Evolutionary conservation across 2,888 invertebrate species (phyloP), one percentile per base, ranked within the genome.

Genomic region (Mimas tiliae): DNA sequence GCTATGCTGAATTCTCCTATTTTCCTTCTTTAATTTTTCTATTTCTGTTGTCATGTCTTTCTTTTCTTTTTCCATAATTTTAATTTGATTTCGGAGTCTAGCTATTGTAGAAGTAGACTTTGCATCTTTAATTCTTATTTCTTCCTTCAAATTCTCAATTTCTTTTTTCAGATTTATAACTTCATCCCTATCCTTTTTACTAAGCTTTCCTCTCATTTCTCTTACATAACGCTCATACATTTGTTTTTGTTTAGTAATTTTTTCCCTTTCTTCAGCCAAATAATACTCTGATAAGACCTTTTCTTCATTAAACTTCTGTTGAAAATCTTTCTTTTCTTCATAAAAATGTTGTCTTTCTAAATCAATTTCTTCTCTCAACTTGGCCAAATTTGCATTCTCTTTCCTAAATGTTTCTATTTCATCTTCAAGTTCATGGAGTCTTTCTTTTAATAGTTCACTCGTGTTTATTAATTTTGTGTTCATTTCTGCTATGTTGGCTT

Each of bases 21-120:
- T 96, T 80, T 95, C 95, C 76, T 95, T 96, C 70, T 94, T 95
- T 6, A 97, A 79, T 75, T 95, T 94, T 66, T 96, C 96, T 19
- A 96, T 86, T 84, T 97, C 96, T 64, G 94, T 93, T 72, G 95
- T 95, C 34, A 96, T 84, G 58, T 94, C 94, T 38, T 93, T 90
- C 74, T 96, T 95, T 75, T 97, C 97, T 77, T 95, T 96, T 82
- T 97, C 97, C 65, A 96, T 87, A 58, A 95, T 94, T 83, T 96
- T 96, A 38, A 97, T 89, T 86, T 97, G 97, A 72, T 96, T 96
- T 21, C 97, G 94, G 11, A 97, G 91, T 72, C 97, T 94, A 0
- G 96, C 96, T 79, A 96, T 96, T 0, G 95, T 94, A 0, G 96
- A 95, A 6, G 96, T 95, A 79, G 96, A 96, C 76, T 95, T 95